Evolutionary conservation across 2,113 vertebrate species (phyloP), one percentile per base, ranked within the genome.

Genomic region (Hemiscyllium ocellatum): DNA sequence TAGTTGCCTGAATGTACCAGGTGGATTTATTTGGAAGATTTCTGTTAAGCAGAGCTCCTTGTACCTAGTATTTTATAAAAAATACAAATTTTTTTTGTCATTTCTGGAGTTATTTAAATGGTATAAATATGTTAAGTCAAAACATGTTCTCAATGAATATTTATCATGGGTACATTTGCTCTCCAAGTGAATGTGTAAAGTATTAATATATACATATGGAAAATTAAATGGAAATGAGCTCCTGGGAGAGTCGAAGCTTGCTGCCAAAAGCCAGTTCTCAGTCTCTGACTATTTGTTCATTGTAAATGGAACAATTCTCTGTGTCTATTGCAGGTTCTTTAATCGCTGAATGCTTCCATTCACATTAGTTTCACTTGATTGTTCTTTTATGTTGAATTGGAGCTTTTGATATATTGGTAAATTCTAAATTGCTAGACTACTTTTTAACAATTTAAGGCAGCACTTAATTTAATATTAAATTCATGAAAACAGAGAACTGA

Each of bases 81-180:
- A 78, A 61, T 61, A 90, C n/a, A n/a, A n/a, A n/a, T 61, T 90
- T 90, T 29, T 89, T 52, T 29, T 90, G 87, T 26, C 52, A 61
- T 56, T 29, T 33, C 33, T 29, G 61, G 87, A 61, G 29, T 86
- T 47, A 50, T 19, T 86, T 86, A 20, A 86, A 50, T 47, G 20
- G 5, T 61, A 61, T 90, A 61, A 90, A 90, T 61, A 90, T 65
- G 87, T 90, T 61, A 90, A 65, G 65, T 91, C 87, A 65, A 56
- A 91, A 65, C 87, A 65, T 91, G 87, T 65, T 91, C 19, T 3
- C 87, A 91, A 91, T 91, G 87, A 91, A 65, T 65, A 65, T 91
- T 17, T 91, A 61, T 65, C 52, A 29, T 65, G 20, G 56, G 56
- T n/a, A 91, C 56, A 61, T 91, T 91, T 65, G 56, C 87, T 91